Base-by-base conservation (phyloP, 2,797 vertebrate genomes). In the Enteromius anoplus region DNA sequence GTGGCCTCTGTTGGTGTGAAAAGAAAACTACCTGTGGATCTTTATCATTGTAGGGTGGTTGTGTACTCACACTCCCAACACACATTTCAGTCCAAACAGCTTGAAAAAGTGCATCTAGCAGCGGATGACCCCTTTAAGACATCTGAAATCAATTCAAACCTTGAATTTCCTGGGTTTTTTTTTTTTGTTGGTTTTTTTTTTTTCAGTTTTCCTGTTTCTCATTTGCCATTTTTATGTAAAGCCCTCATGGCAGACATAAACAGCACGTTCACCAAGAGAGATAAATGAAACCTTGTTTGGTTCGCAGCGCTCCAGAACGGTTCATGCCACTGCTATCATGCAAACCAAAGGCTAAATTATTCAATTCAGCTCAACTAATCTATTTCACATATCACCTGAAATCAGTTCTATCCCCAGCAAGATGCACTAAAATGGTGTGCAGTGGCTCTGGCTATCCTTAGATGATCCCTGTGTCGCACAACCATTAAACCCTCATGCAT, bases 301-400 rank as follows among this genome's bases (percentile, higher is more conserved):
- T 45, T 53, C 21, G 23, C 37, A 21, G 9, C 11, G 26, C 23
- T 82, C 65, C 71, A 51, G 29, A 64, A 80, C n/a, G 49, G 78
- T 12, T 69, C 80, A 62, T 49, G 42, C 69, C 32, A 53, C 62
- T 81, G 29, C 23, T 47, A 40, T 81, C 84, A 90, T 88, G 83
- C 87, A 81, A 88, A 88, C 64, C 83, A 80, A 89, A 34, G 51
- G 29, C 70, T 89, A 83, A 82, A 77, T 82, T 87, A 87, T 90
- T 89, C 80, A 87, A 84, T 32, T 66, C 45, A 68, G 49, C 69
- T 88, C 86, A 77, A 88, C 85, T 87, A 87, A 89, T 89, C 68
- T 83, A 72, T 78, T 78, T 85, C 79, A 75, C 80, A 75, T 77
- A 66, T 85, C 71, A 81, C 68, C 75, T 32, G 8, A 40, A 81